Conservation (phyloP, 2,888 invertebrate genomes). For the Thalpophila matura region DNA sequence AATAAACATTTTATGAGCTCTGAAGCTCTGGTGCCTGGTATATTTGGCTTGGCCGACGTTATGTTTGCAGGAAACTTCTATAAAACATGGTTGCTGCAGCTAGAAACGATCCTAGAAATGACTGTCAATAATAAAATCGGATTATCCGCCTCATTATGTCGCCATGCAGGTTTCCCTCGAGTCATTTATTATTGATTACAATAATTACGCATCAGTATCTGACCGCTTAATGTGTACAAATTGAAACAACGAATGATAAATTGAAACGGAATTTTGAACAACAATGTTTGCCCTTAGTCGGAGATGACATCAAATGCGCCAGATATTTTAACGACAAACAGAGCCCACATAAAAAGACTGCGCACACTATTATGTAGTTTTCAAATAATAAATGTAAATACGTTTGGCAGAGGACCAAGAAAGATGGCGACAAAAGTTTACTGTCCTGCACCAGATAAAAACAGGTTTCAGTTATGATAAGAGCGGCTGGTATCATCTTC, state of each 20-base stretch:
- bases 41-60: constrained; percentile 50
- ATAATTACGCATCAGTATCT: constrained; percentile 1
- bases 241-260: constrained; percentile 28
- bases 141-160: background rate
- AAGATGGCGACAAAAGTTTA: constrained; percentile 65
- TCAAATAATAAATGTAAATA: constrained; percentile 59
- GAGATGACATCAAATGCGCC: constrained; percentile 25
- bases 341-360: constrained; percentile 43
- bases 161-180: background rate
- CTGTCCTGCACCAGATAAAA: constrained; percentile 63
- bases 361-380: constrained; percentile 40
- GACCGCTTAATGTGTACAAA: constrained; percentile 16
- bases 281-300: constrained; percentile 25
- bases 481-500: constrained; percentile 30
- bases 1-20: constrained; percentile 60
- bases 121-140: constrained; percentile 3
- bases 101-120: background rate
- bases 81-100: constrained; percentile 23
- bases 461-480: constrained; percentile 63
- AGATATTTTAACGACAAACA: constrained; percentile 52
- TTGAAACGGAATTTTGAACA: constrained; percentile 21
- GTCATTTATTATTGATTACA: constrained; percentile 15
- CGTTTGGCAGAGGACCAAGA: constrained; percentile 66
- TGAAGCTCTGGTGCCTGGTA: constrained; percentile 42
- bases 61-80: constrained; percentile 37